Evolutionary conservation across 2,888 invertebrate genomes (phyloP).

Genomic region (Argynnis bischoffii): DNA sequence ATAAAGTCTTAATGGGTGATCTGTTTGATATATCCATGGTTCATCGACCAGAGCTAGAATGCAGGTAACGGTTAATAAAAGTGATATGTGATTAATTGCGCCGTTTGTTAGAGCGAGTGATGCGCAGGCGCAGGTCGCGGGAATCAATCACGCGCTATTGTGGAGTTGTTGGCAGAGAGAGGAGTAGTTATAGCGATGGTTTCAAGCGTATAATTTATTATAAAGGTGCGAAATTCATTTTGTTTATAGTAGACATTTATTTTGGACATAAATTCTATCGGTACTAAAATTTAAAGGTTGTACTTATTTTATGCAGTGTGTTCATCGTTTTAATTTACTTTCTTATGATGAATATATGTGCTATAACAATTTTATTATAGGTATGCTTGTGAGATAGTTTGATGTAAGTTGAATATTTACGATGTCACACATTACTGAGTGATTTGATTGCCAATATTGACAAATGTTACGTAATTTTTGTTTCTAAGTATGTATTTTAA

Average conservation of each 20-base stretch:
- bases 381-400: too few species aligned
- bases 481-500: too few species aligned
- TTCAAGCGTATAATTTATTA: slow-evolving; percentile 19
- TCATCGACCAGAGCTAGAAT: slow-evolving; percentile 10
- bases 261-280: too few species aligned
- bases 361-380: too few species aligned
- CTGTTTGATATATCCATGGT: neutral
- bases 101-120: slow-evolving; percentile 11
- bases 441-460: too few species aligned
- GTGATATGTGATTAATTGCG: slow-evolving; percentile 34
- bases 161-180: slow-evolving; percentile 15
- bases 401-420: too few species aligned
- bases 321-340: too few species aligned
- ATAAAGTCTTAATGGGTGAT: slow-evolving; percentile 7
- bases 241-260: neutral
- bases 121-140: slow-evolving; percentile 23
- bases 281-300: too few species aligned
- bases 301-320: too few species aligned
- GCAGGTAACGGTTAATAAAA: slow-evolving; percentile 32
- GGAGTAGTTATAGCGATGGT: neutral
- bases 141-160: slow-evolving; percentile 33
- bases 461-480: too few species aligned
- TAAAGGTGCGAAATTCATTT: neutral
- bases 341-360: too few species aligned
- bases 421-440: too few species aligned